Percentiles rank a stretch among this genome's conserved stretches.
Evolutionary conservation across 2,797 vertebrate genomes (phyloP).

Genomic region (Bradypodion ventrale): DNA sequence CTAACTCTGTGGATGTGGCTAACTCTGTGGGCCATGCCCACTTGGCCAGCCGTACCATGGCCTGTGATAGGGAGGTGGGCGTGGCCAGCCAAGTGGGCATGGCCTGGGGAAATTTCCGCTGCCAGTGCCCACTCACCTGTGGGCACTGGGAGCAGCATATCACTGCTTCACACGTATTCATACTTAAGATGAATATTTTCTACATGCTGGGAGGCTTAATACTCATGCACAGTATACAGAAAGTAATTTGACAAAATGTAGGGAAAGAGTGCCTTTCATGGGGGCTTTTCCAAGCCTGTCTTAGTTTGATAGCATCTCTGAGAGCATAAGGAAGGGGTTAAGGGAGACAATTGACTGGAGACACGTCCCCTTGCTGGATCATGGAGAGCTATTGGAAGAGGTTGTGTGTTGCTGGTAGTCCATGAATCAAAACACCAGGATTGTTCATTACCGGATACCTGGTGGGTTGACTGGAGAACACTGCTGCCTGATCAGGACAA

Average conservation of each 20-base stretch:
- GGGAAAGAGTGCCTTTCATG: not conserved
- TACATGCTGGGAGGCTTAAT: not conserved
- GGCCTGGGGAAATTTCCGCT: no score
- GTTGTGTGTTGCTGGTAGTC: not conserved
- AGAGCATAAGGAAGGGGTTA: not conserved
- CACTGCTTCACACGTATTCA: constrained; percentile 30
- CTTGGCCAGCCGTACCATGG: no score
- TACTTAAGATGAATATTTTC: constrained; percentile 29
- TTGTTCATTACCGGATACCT: no score
- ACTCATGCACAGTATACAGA: not conserved
- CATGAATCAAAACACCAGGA: not conserved
- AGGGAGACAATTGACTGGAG: no score
- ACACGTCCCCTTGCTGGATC: no score
- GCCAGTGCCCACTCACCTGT: no score
- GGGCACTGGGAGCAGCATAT: no score
- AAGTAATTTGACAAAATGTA: not conserved
- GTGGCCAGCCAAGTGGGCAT: no score
- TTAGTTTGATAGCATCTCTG: not conserved
- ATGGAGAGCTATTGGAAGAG: not conserved
- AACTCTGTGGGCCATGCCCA: no score
- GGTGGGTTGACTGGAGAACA: no score
- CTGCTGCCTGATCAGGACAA: not conserved
- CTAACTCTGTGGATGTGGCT: no score
- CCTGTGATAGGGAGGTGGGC: no score
- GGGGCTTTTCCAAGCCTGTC: not conserved